Evolutionary conservation across 2,797 vertebrate species (phyloP).

Genomic region (Vipera ursinii): DNA sequence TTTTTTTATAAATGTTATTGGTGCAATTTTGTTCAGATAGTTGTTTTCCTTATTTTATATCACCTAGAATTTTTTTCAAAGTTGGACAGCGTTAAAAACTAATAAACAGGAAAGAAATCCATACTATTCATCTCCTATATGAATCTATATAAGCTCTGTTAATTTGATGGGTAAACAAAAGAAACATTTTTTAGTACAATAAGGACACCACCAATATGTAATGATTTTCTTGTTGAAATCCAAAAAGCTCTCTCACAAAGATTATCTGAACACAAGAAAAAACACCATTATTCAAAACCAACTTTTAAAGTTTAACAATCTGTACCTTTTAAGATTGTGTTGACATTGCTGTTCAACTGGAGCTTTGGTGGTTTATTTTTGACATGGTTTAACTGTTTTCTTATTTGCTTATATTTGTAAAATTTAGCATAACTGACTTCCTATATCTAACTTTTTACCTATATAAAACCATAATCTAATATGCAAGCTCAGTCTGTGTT

Average conservation of each 20-base stretch:
- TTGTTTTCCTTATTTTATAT: background rate
- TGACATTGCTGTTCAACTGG: background rate
- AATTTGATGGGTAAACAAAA: background rate
- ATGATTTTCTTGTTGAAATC: background rate
- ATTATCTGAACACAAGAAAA: background rate
- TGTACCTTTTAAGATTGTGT: background rate
- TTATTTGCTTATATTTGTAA: background rate
- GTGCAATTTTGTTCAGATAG: background rate
- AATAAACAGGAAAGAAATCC: background rate
- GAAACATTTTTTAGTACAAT: background rate
- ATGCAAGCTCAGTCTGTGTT: background rate
- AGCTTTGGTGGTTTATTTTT: background rate
- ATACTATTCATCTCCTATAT: background rate
- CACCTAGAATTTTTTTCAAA: background rate
- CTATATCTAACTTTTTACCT: background rate
- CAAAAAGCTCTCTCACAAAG: background rate
- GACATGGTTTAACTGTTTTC: background rate
- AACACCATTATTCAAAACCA: background rate
- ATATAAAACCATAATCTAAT: background rate
- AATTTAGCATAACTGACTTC: background rate
- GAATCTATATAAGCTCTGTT: background rate
- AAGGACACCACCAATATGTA: background rate
- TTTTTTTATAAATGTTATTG: background rate
- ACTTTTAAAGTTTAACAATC: background rate
- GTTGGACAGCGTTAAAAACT: background rate